Percentiles rank a stretch among this genome's conserved stretches.
phyloP scores from a whole-genome alignment of 2,113 vertebrate genomes.

The Heterotilapia buettikoferi region DNA sequence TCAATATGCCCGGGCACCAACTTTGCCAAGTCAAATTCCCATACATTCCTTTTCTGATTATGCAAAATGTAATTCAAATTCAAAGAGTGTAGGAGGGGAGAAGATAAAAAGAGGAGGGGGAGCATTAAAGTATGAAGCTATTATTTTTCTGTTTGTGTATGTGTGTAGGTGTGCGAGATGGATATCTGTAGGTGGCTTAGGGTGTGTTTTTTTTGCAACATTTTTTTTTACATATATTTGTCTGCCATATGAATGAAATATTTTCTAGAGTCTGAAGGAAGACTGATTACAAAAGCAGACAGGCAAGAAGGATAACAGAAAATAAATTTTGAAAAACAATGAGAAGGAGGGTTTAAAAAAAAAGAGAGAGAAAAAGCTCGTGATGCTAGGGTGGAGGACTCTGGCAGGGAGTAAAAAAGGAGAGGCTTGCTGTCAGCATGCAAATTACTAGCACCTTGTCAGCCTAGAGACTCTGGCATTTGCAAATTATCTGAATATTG shows the following conservation, averaged over 20 bases:
- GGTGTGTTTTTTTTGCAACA: neutral
- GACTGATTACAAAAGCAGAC: constrained; percentile 12
- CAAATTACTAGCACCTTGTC: constrained; percentile 49
- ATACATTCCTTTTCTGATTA: constrained; percentile 41
- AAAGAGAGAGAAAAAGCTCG: neutral
- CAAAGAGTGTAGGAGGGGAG: constrained; percentile 39
- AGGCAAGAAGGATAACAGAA: neutral
- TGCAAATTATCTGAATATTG: constrained; percentile 60
- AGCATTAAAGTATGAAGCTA: constrained; percentile 30
- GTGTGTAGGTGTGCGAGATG: constrained; percentile 41
- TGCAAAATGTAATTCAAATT: constrained; percentile 54
- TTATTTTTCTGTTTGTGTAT: constrained; percentile 40
- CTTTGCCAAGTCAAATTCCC: constrained; percentile 32
- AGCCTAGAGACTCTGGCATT: constrained; percentile 46
- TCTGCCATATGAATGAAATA: constrained; percentile 19
- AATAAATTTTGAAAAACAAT: neutral
- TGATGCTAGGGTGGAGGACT: neutral
- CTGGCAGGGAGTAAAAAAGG: neutral
- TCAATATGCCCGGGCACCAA: constrained; percentile 17
- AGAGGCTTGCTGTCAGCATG: constrained; percentile 37
- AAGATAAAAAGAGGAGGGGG: constrained; percentile 10
- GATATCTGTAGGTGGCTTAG: constrained; percentile 39
- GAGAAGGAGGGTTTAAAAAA: neutral
- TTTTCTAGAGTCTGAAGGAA: neutral
- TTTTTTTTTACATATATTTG: constrained; percentile 11